phyloP scores from a whole-genome alignment of 2,797 vertebrate genomes.

The Mus spretus region DNA sequence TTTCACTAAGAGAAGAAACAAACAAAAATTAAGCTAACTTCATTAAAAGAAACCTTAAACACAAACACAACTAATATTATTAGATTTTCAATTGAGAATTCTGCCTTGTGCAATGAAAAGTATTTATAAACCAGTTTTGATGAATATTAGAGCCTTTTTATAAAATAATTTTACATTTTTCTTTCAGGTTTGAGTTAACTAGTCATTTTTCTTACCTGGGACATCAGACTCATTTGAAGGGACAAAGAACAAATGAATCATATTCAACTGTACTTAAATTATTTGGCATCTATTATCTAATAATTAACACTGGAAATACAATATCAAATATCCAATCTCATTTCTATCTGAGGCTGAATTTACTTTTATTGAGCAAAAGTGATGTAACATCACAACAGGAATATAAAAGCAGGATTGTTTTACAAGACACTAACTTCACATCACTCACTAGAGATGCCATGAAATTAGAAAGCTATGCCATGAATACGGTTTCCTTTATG shows the following conservation, averaged over 20 bases:
- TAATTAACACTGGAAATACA: not conserved
- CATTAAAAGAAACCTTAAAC: not conserved
- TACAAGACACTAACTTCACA: not conserved
- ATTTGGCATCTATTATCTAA: not conserved
- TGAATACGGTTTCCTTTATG: not conserved
- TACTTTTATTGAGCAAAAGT: not conserved
- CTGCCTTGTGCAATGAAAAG: not conserved
- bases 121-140: not conserved
- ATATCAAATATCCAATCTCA: not conserved
- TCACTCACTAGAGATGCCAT: not conserved
- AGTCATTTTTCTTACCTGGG: not conserved
- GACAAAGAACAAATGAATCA: not conserved
- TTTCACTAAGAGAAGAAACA: not conserved
- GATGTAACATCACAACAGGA: not conserved
- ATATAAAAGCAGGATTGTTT: not conserved
- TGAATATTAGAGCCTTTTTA: not conserved
- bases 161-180: not conserved
- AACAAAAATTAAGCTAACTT: not conserved
- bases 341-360: not conserved
- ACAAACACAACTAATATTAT: not conserved
- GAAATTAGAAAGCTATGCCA: not conserved
- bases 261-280: not conserved
- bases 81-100: not conserved
- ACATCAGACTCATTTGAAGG: constrained; percentile 2
- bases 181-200: not conserved